Evolutionary conservation across 92 coral and sea anemone species (phyloP).

Genomic region (Epizoanthus ramosus): DNA sequence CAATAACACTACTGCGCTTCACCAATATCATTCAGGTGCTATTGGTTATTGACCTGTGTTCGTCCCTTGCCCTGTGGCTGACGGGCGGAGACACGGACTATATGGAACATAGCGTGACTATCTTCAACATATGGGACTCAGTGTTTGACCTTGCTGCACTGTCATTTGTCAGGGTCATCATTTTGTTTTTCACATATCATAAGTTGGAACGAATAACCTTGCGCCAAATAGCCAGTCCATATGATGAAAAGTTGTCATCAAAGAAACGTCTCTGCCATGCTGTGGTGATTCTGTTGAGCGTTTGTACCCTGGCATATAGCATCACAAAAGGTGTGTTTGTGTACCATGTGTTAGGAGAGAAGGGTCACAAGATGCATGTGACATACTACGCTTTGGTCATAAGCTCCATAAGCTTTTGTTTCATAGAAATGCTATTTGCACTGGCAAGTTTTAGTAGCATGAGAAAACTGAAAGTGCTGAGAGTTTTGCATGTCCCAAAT

Average conservation of each 20-base stretch:
- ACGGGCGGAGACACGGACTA: constrained; percentile 79
- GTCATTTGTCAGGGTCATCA: constrained; percentile 68
- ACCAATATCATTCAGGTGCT: constrained; percentile 62
- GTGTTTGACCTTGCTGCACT: constrained; percentile 83
- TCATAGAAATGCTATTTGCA: constrained; percentile 68
- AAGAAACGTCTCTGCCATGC: constrained; percentile 61
- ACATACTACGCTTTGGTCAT: constrained; percentile 77
- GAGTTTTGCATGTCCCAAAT: constrained; percentile 67
- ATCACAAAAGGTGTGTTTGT: constrained; percentile 84
- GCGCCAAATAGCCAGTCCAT: constrained; percentile 71
- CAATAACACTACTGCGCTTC: constrained; percentile 74
- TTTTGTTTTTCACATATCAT: constrained; percentile 65
- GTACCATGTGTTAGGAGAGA: constrained; percentile 65
- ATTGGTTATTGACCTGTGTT: constrained; percentile 66
- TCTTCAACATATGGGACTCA: constrained; percentile 73
- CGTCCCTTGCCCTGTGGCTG: constrained; percentile 83
- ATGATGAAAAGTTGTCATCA: constrained; percentile 60
- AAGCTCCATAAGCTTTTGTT: constrained; percentile 66
- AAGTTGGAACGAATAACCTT: constrained; percentile 67
- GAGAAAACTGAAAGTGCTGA: constrained; percentile 65
- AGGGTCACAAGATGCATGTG: constrained; percentile 64
- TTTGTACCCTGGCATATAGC: constrained; percentile 79
- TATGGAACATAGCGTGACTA: constrained; percentile 70
- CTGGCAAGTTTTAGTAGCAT: constrained; percentile 71
- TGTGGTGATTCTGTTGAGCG: constrained; percentile 62